phyloP scores from a whole-genome alignment of 2,888 invertebrate genomes.

The Acanthococcus lagerstroemiae region DNA sequence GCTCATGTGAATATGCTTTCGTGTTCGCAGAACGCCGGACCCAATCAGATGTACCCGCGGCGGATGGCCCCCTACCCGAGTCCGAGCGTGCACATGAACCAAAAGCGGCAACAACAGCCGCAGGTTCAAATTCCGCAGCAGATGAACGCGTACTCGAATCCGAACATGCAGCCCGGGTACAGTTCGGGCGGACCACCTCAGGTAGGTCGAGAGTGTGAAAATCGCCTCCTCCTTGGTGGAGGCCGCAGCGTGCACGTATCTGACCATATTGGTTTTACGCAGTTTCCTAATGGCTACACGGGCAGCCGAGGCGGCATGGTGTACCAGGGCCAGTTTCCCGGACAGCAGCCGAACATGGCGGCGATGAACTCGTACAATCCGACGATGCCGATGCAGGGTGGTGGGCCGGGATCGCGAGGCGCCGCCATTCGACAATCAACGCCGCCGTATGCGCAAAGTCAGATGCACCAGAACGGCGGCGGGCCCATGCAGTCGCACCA shows the following conservation, averaged over 20 bases:
- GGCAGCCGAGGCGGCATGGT: constrained; percentile 41
- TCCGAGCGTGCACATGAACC: constrained; percentile 74
- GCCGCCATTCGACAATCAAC: constrained; percentile 54
- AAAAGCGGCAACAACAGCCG: constrained; percentile 53
- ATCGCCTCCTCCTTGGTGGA: too few relatives aligned
- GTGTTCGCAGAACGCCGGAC: constrained; percentile 35
- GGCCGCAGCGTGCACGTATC: too few relatives aligned
- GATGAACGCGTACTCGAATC: constrained; percentile 37
- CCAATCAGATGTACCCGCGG: constrained; percentile 54
- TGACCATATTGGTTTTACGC: constrained; percentile 37
- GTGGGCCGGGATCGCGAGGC: neutral
- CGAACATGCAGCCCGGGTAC: constrained; percentile 48
- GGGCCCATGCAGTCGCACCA: constrained; percentile 35
- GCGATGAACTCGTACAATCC: neutral
- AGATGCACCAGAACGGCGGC: neutral
- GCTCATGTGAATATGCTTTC: too few relatives aligned
- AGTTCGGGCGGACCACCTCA: constrained; percentile 39
- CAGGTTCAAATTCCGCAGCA: constrained; percentile 19
- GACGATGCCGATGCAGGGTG: constrained; percentile 4
- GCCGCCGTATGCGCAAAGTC: constrained; percentile 43
- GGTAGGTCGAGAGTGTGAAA: constrained; percentile 26
- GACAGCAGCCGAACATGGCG: constrained; percentile 46
- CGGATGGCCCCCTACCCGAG: constrained; percentile 77
- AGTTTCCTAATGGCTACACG: constrained; percentile 46
- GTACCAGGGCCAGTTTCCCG: constrained; percentile 56